These are phyloP conservation scores for Nomada fucata DNA, from an alignment of 2,888 invertebrate species.

Conservation along the genomic window DNA sequence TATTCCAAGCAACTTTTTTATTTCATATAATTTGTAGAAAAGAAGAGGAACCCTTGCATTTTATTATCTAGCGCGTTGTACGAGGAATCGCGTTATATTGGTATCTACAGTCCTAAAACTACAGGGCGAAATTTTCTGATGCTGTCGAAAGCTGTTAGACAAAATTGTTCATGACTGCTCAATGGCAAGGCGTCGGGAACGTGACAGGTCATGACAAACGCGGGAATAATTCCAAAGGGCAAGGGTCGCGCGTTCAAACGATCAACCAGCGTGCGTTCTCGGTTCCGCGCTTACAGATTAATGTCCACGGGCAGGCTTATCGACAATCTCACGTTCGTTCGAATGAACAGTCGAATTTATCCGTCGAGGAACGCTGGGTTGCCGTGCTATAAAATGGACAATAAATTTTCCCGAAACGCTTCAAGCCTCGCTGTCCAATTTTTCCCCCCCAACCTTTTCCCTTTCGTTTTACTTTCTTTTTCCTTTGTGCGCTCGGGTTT, in stretches of 20 bases:
- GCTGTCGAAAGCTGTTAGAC: neutral
- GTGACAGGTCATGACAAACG: constrained; percentile 14
- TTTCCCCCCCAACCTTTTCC: neutral
- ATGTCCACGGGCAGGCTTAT: constrained; percentile 66
- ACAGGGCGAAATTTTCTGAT: neutral
- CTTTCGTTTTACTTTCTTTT: neutral
- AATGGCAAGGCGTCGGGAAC: constrained; percentile 1
- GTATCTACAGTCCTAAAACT: neutral
- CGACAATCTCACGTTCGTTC: constrained; percentile 61
- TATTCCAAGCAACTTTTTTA: too few species aligned
- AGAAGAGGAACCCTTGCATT: too few species aligned
- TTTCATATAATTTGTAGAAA: neutral
- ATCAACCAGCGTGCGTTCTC: neutral
- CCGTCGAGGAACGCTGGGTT: constrained; percentile 10
- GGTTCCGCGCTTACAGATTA: constrained; percentile 57
- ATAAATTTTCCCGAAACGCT: constrained; percentile 59
- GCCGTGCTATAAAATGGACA: constrained; percentile 57
- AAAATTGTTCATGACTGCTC: constrained; percentile 1
- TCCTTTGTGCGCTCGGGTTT: neutral
- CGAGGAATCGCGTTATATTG: neutral
- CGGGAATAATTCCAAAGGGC: constrained; percentile 38
- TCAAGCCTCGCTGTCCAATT: constrained; percentile 28
- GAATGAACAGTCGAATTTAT: constrained; percentile 63
- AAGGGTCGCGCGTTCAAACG: constrained; percentile 1
- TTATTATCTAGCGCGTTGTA: too few species aligned